These are phyloP conservation scores for Sitodiplosis mosellana DNA, from an alignment of 1,140 invertebrate species.

Conservation along the genomic window DNA sequence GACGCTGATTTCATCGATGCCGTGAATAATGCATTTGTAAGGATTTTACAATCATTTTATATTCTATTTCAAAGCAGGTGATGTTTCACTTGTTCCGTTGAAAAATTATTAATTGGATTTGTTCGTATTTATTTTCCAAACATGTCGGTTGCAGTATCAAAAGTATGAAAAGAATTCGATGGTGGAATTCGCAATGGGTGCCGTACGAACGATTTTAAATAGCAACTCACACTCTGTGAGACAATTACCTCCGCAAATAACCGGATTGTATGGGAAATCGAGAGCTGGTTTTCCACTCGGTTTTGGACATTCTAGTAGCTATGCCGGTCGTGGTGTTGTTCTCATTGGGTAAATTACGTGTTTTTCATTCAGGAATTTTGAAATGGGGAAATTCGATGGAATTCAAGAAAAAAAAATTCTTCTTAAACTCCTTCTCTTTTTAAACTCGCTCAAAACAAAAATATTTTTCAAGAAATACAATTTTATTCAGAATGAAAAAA, in stretches of 20 bases:
- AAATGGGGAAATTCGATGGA: too few species aligned
- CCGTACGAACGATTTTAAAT: constrained; percentile 15
- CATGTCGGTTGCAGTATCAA: constrained; percentile 51
- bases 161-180: constrained; percentile 36
- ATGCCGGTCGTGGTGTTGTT: constrained; percentile 54
- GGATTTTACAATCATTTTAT: not conserved
- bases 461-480: not conserved
- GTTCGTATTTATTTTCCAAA: too few species aligned
- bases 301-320: constrained; percentile 74
- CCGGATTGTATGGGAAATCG: constrained; percentile 37
- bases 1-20: constrained; percentile 74
- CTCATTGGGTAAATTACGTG: constrained; percentile 52
- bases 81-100: constrained; percentile 1
- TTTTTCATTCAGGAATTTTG: not conserved
- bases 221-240: constrained; percentile 19
- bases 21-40: constrained; percentile 71
- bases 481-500: not conserved
- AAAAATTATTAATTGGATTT: too few species aligned
- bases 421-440: too few species aligned
- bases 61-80: not conserved
- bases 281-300: constrained; percentile 81
- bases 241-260: constrained; percentile 63
- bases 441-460: too few species aligned
- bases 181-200: constrained; percentile 31
- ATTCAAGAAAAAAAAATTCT: too few species aligned